A percentile compares a stretch with the other conserved stretches of the same genome.
Conservation (phyloP, 2,888 invertebrate species). For the Drosophila merina region DNA sequence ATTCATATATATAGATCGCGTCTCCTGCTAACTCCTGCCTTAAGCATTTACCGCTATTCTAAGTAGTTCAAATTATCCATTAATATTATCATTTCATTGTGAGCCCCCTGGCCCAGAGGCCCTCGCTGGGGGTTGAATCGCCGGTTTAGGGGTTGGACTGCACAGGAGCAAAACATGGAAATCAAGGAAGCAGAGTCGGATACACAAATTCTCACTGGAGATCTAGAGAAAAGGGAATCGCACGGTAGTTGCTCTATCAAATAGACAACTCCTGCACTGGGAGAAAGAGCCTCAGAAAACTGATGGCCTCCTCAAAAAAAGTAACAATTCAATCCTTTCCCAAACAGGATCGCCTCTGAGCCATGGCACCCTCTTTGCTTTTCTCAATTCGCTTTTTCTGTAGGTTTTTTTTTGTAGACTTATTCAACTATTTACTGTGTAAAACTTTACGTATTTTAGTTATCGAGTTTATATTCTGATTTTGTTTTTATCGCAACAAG, state of each 20-base stretch:
- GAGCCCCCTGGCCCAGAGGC: constrained; percentile 27
- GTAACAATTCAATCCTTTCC: neutral
- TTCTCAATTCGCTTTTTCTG: constrained; percentile 3
- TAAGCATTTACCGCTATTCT: constrained; percentile 67
- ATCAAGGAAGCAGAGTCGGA: constrained; percentile 5
- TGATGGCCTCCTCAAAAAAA: neutral
- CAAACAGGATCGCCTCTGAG: constrained; percentile 1
- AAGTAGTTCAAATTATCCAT: constrained; percentile 49
- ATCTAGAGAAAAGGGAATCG: constrained; percentile 5
- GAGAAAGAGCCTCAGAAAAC: constrained; percentile 7
- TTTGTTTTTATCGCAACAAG: constrained; percentile 48
- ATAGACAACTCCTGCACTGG: constrained; percentile 38
- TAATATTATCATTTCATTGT: constrained; percentile 28
- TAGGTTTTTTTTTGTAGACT: constrained; percentile 59
- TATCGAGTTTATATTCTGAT: constrained; percentile 73
- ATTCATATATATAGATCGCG: constrained; percentile 34
- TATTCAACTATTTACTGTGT: constrained; percentile 82
- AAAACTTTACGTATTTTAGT: constrained; percentile 82
- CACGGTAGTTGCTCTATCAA: constrained; percentile 50
- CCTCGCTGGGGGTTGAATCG: constrained; percentile 19
- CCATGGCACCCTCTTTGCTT: constrained; percentile 39
- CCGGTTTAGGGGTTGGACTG: constrained; percentile 26
- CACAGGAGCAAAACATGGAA: neutral
- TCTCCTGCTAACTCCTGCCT: constrained; percentile 50
- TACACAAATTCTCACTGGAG: neutral